Conservation (phyloP, 2,888 invertebrate species). For the Spilarctia lutea region DNA sequence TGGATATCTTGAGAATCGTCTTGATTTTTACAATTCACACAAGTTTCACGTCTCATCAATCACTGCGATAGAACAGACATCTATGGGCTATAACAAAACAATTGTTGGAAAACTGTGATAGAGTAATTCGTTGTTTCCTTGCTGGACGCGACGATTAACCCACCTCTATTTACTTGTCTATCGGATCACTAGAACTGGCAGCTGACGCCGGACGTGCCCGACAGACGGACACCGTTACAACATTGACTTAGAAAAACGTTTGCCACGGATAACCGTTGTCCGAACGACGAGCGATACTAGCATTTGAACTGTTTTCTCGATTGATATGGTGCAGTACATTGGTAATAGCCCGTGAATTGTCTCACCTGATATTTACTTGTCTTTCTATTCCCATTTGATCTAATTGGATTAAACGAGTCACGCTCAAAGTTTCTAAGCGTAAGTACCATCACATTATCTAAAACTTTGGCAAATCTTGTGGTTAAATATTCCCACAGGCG, state of each 20-base stretch:
- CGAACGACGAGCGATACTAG: constrained; percentile 64
- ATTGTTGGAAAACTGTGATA: constrained; percentile 81
- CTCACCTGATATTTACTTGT: constrained; percentile 60
- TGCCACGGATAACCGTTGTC: constrained; percentile 72
- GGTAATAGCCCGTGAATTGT: constrained; percentile 61
- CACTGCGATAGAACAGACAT: constrained; percentile 52
- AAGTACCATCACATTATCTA: constrained; percentile 37
- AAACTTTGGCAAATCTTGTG: constrained; percentile 40
- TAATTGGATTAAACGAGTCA: constrained; percentile 54
- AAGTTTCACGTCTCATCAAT: constrained; percentile 64
- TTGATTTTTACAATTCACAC: constrained; percentile 51
- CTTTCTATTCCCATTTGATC: constrained; percentile 51
- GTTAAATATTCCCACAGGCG: constrained; percentile 70
- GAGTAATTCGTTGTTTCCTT: constrained; percentile 85
- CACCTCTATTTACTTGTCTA: constrained; percentile 85
- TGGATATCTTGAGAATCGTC: constrained; percentile 19
- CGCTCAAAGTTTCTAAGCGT: constrained; percentile 44
- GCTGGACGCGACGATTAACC: constrained; percentile 83
- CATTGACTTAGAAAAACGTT: constrained; percentile 85
- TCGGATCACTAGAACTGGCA: constrained; percentile 79
- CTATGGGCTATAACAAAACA: constrained; percentile 80
- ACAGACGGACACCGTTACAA: constrained; percentile 84
- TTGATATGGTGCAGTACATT: constrained; percentile 60
- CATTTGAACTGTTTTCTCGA: constrained; percentile 68
- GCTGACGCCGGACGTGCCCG: constrained; percentile 82